Percentiles rank a stretch among this genome's conserved stretches.
Conservation (phyloP, 2,888 invertebrate species). For the Horisme vitalbata region DNA sequence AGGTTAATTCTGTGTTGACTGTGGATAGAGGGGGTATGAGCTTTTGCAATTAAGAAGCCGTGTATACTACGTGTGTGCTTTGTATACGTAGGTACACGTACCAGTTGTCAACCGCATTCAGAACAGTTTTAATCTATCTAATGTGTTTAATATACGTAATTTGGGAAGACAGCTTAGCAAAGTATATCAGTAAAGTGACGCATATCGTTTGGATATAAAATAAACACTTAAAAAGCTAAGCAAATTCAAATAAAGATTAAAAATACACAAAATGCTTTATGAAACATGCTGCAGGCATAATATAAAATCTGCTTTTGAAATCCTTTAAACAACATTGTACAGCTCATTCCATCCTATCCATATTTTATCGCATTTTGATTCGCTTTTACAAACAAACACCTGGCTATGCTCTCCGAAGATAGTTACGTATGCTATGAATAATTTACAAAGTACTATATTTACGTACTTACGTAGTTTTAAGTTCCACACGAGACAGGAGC, state of each 20-base stretch:
- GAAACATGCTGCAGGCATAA: background rate
- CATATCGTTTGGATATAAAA: too few relatives aligned
- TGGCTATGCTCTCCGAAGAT: constrained; percentile 18
- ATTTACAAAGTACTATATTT: constrained; percentile 25
- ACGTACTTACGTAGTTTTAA: constrained; percentile 28
- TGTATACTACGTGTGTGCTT: constrained; percentile 16
- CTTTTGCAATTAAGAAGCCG: background rate
- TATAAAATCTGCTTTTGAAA: background rate
- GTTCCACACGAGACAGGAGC: constrained; percentile 7
- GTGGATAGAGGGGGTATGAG: background rate
- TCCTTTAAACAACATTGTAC: constrained; percentile 21
- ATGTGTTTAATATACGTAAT: constrained; percentile 31
- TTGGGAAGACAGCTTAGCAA: background rate
- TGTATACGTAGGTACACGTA: constrained; percentile 30
- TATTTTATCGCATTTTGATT: constrained; percentile 30
- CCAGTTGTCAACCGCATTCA: constrained; percentile 47
- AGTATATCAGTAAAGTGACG: too few relatives aligned
- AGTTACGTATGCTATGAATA: constrained; percentile 31
- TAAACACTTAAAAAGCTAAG: background rate
- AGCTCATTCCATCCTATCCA: constrained; percentile 18
- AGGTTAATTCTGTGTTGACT: background rate
- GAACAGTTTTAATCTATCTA: constrained; percentile 43
- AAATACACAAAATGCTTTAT: background rate
- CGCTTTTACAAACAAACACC: constrained; percentile 28
- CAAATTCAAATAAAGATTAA: background rate